Percentiles rank a stretch among this genome's conserved stretches.
Evolutionary conservation across 2,113 vertebrate species (phyloP).

Genomic region (Axis porcinus): DNA sequence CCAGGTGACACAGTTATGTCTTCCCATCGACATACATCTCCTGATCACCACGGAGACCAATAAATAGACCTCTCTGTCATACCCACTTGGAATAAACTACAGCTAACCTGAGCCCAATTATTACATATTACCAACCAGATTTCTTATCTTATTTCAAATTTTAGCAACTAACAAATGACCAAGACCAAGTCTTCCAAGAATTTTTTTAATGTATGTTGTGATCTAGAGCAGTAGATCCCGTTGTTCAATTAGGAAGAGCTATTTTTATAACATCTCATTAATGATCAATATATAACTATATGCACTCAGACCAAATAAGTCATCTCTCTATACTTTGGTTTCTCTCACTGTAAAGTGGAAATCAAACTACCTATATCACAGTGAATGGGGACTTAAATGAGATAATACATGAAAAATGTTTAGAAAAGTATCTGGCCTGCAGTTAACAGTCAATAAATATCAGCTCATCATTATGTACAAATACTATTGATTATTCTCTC

Average conservation of each 20-base stretch:
- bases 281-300: not conserved
- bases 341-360: not conserved
- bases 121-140: not conserved
- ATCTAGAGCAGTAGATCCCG: not conserved
- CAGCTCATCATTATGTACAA: not conserved
- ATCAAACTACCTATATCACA: not conserved
- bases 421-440: not conserved
- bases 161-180: not conserved
- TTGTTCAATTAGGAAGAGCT: not conserved
- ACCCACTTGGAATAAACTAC: not conserved
- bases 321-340: not conserved
- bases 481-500: not conserved
- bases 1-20: not conserved
- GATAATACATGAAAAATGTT: not conserved
- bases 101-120: constrained; percentile 8
- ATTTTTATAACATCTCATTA: not conserved
- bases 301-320: not conserved
- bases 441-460: not conserved
- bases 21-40: not conserved
- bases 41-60: constrained; percentile 11
- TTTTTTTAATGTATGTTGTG: not conserved
- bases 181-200: not conserved
- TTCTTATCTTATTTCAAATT: not conserved
- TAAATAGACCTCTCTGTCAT: not conserved
- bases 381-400: not conserved